phyloP scores from a whole-genome alignment of 2,888 invertebrate genomes.

The Plemyria rubiginata region DNA sequence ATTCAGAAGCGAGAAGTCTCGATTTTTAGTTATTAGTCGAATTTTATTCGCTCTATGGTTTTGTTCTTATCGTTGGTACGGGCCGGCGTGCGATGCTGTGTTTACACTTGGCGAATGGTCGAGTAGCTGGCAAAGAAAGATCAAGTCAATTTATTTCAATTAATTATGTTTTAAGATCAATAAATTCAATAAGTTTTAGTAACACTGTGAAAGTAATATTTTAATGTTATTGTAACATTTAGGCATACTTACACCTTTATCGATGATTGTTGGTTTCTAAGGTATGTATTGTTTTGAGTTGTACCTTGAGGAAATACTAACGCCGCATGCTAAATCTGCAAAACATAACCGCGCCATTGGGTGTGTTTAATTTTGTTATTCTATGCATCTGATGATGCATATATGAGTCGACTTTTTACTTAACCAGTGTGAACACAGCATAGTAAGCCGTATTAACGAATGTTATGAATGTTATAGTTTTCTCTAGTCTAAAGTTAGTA shows the following conservation, averaged over 20 bases:
- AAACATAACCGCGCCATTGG: no score
- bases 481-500: constrained; percentile 80
- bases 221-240: no score
- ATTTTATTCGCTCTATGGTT: constrained; percentile 57
- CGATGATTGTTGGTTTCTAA: no score
- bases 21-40: constrained; percentile 69
- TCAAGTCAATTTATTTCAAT: constrained; percentile 11
- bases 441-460: constrained; percentile 66
- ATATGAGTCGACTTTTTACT: constrained; percentile 38
- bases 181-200: no score
- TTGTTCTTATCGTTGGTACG: constrained; percentile 49
- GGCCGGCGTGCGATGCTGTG: constrained; percentile 54
- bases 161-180: not conserved
- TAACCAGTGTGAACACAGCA: constrained; percentile 37
- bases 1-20: constrained; percentile 59
- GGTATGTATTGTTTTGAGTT: no score
- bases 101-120: constrained; percentile 30
- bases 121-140: constrained; percentile 9
- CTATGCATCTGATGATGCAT: no score
- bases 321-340: no score
- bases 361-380: no score
- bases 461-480: constrained; percentile 72
- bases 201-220: no score
- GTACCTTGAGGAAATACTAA: no score
- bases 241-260: no score